A percentile compares a stretch with the other conserved stretches of the same genome.
phyloP scores from a whole-genome alignment of 2,888 invertebrate species.

The Callosobruchus maculatus region DNA sequence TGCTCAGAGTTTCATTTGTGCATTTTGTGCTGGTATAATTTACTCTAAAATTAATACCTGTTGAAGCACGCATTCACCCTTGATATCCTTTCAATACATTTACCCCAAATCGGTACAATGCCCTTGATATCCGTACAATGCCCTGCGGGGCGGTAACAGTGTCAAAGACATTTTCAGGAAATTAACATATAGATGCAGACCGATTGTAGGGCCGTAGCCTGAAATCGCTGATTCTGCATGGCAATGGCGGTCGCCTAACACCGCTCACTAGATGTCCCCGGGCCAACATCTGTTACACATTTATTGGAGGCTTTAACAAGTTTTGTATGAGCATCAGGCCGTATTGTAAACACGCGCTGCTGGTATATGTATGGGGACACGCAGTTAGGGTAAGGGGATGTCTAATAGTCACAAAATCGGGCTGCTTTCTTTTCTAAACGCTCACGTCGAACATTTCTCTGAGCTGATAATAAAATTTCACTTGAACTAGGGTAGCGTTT shows the following conservation, averaged over 20 bases:
- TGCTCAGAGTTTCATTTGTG: no score
- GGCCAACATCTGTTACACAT: conserved; percentile 37
- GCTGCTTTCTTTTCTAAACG: background rate
- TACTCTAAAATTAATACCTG: no score
- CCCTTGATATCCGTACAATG: background rate
- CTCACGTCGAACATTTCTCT: no score
- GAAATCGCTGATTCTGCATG: background rate
- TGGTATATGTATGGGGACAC: background rate
- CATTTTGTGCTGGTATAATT: no score
- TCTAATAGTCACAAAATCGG: background rate
- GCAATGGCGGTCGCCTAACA: background rate
- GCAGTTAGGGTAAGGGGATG: background rate
- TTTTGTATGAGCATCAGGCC: background rate
- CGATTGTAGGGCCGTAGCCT: background rate
- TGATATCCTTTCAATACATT: background rate
- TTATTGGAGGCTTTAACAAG: conserved; percentile 17
- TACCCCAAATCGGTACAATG: background rate
- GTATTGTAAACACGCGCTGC: background rate
- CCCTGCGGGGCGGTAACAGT: background rate
- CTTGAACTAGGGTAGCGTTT: no score
- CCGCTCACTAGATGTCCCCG: conserved; percentile 24
- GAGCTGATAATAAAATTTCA: no score
- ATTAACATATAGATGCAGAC: background rate
- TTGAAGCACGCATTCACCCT: no score
- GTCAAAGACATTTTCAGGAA: background rate